Evolutionary conservation across 2,113 vertebrate genomes (phyloP).

Genomic region (Malurus elegans): DNA sequence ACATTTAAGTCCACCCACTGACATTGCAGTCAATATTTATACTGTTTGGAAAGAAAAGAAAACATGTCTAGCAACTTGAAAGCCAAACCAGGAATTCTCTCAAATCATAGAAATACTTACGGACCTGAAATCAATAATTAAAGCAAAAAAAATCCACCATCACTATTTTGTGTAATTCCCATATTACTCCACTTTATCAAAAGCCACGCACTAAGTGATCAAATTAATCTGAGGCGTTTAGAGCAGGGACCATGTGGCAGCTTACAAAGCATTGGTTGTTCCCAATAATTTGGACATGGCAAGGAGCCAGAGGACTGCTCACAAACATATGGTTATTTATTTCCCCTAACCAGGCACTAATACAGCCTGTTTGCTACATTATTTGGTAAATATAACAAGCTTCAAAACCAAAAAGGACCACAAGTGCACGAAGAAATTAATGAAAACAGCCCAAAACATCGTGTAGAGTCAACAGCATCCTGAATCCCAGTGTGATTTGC

Average conservation of each 20-base stretch:
- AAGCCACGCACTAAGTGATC: not conserved
- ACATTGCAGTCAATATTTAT: not conserved
- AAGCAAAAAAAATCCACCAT: not conserved
- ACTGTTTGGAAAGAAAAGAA: not conserved
- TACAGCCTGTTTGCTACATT: not conserved
- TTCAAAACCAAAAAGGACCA: not conserved
- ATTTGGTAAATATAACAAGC: conserved; percentile 4
- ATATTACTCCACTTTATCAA: not conserved
- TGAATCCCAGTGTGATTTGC: not conserved
- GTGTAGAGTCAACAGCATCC: not conserved
- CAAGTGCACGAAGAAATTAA: conserved; percentile 6
- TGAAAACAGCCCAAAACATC: not conserved
- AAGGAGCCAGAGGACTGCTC: conserved; percentile 37
- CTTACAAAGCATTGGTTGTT: conserved; percentile 20
- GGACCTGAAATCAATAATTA: not conserved
- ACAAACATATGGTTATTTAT: conserved; percentile 53
- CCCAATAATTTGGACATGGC: conserved; percentile 7
- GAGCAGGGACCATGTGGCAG: not conserved
- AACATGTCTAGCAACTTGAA: not conserved
- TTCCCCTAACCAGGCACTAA: conserved; percentile 36
- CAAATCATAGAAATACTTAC: not conserved
- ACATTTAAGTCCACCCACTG: not conserved
- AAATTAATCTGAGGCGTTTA: not conserved
- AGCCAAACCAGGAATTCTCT: not conserved
- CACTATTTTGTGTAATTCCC: not conserved